Conservation (phyloP, 2,113 vertebrate species). For the Leucosticte australis region DNA sequence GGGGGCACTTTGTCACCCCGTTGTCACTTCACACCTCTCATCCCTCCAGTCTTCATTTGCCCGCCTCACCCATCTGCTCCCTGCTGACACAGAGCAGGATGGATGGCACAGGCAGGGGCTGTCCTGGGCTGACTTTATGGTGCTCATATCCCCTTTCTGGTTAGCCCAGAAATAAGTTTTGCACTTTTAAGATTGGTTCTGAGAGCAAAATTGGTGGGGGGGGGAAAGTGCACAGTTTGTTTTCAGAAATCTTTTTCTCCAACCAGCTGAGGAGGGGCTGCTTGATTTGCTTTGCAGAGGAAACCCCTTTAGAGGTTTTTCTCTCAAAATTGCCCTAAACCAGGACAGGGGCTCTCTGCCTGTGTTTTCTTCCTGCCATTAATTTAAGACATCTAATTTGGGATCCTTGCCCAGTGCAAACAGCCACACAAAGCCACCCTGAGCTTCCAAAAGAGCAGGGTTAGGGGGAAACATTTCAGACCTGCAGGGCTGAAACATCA, state of each 20-base stretch:
- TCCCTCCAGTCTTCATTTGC: neutral
- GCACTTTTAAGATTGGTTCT: neutral
- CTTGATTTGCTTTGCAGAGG: neutral
- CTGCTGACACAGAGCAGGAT: neutral
- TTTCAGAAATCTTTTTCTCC: neutral
- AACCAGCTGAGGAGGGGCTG: neutral
- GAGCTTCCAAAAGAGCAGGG: neutral
- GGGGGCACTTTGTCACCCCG: neutral
- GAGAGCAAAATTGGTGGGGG: neutral
- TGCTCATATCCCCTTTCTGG: neutral
- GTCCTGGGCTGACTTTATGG: neutral
- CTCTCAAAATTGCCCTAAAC: neutral
- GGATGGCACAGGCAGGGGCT: neutral
- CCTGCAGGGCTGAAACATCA: neutral
- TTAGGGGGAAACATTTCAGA: accelerated
- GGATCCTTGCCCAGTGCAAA: neutral
- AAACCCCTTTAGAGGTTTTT: neutral
- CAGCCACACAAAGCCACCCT: neutral
- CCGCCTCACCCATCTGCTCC: neutral
- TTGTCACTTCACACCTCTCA: neutral
- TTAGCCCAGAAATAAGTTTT: neutral
- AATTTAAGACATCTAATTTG: neutral
- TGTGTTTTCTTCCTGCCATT: neutral
- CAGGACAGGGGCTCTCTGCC: neutral
- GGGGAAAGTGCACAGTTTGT: neutral